A percentile compares a stretch with the other conserved stretches of the same genome.
phyloP scores from a whole-genome alignment of 2,113 vertebrate genomes.

The Pristiophorus japonicus region DNA sequence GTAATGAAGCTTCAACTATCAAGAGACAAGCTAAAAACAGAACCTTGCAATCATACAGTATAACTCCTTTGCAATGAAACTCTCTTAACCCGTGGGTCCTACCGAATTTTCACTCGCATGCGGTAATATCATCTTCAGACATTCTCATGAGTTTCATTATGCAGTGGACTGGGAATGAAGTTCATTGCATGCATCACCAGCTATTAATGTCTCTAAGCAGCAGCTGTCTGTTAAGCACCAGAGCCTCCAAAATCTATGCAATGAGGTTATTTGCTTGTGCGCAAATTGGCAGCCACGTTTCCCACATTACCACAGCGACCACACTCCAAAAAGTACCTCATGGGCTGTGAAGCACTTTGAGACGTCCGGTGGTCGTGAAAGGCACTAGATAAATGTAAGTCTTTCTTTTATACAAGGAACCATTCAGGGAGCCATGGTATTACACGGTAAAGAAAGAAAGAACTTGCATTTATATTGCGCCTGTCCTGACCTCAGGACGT shows the following conservation, averaged over 20 bases:
- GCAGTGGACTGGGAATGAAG: background rate
- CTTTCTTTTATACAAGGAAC: background rate
- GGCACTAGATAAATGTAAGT: too few species aligned
- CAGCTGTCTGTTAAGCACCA: background rate
- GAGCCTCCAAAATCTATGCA: background rate
- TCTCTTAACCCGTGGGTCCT: background rate
- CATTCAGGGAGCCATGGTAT: background rate
- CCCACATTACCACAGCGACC: too few species aligned
- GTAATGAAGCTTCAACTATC: constrained; percentile 2
- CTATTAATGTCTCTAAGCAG: background rate
- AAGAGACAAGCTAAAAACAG: background rate
- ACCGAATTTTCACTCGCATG: background rate
- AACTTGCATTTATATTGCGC: background rate
- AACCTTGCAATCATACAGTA: background rate
- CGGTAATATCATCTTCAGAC: background rate
- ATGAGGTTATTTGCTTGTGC: too few species aligned
- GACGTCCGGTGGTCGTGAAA: too few species aligned
- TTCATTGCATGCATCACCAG: background rate
- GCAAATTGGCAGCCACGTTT: too few species aligned
- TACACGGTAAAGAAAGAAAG: background rate
- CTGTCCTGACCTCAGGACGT: background rate
- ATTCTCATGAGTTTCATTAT: background rate
- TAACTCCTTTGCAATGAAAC: background rate
- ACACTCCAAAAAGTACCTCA: too few species aligned
- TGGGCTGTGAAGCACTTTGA: too few species aligned